Percentiles rank a stretch among this genome's conserved stretches.
phyloP scores from a whole-genome alignment of 2,113 vertebrate species.

The Pao palembangensis region DNA sequence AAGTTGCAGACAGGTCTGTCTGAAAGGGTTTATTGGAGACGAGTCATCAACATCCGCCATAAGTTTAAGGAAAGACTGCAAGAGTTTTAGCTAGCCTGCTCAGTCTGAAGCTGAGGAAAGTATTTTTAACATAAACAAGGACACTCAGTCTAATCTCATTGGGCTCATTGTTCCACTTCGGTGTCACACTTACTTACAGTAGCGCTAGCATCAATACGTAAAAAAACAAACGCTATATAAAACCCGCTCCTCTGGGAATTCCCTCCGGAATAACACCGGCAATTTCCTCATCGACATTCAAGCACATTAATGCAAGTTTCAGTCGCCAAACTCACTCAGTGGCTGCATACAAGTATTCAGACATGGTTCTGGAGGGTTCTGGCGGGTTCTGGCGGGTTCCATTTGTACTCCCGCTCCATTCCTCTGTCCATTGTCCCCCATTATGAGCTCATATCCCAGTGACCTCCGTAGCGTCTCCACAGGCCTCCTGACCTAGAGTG shows the following conservation, averaged over 20 bases:
- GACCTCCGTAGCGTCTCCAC: conserved; percentile 64
- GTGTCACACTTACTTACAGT: conserved; percentile 58
- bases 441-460: conserved; percentile 59
- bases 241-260: conserved; percentile 51
- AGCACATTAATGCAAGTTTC: conserved; percentile 34
- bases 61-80: no score
- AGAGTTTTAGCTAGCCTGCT: no score
- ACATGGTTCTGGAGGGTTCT: background rate
- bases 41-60: no score
- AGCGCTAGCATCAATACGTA: conserved; percentile 28
- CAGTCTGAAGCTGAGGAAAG: background rate
- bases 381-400: background rate
- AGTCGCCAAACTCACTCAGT: conserved; percentile 8
- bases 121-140: conserved; percentile 55
- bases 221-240: conserved; percentile 42
- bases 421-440: conserved; percentile 49
- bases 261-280: conserved; percentile 15
- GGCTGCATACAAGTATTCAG: no score
- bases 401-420: conserved; percentile 6
- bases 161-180: conserved; percentile 48
- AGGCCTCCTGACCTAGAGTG: conserved; percentile 65
- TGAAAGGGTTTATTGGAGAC: no score
- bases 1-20: no score
- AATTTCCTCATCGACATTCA: conserved; percentile 56
- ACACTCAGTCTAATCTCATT: conserved; percentile 50